Percentiles rank a stretch among this genome's conserved stretches.
phyloP scores from a whole-genome alignment of 1,140 invertebrate genomes.

The Samia ricini region DNA sequence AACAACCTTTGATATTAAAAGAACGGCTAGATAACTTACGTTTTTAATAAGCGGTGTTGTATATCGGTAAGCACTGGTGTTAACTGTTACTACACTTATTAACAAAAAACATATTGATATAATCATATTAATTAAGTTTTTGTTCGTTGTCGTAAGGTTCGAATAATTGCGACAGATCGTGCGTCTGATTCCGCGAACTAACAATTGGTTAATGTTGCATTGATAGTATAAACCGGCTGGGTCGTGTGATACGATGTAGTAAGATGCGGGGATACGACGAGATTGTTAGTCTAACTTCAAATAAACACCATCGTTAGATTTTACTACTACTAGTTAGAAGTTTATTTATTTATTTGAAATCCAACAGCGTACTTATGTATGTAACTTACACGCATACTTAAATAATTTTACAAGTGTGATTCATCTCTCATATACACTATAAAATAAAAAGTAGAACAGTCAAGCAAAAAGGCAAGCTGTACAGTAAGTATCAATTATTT shows the following conservation, averaged over 20 bases:
- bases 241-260: too few relatives aligned
- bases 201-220: background rate
- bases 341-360: too few relatives aligned
- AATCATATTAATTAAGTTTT: background rate
- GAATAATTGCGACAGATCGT: background rate
- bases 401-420: too few relatives aligned
- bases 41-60: conserved; percentile 55
- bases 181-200: background rate
- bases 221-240: background rate
- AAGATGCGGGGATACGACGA: background rate
- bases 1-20: too few relatives aligned
- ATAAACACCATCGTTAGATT: too few relatives aligned
- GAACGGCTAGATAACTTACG: conserved; percentile 41
- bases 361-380: too few relatives aligned
- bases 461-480: too few relatives aligned
- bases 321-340: too few relatives aligned
- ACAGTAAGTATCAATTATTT: too few relatives aligned
- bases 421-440: too few relatives aligned
- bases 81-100: background rate
- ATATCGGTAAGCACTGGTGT: conserved; percentile 19
- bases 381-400: too few relatives aligned
- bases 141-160: background rate
- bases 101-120: background rate
- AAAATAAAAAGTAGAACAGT: too few relatives aligned
- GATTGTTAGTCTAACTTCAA: background rate